Percentiles rank a stretch among this genome's conserved stretches.
These are phyloP conservation scores for Corythaeola cristata DNA, from an alignment of 2,113 vertebrate genomes.

Conservation along the genomic window DNA sequence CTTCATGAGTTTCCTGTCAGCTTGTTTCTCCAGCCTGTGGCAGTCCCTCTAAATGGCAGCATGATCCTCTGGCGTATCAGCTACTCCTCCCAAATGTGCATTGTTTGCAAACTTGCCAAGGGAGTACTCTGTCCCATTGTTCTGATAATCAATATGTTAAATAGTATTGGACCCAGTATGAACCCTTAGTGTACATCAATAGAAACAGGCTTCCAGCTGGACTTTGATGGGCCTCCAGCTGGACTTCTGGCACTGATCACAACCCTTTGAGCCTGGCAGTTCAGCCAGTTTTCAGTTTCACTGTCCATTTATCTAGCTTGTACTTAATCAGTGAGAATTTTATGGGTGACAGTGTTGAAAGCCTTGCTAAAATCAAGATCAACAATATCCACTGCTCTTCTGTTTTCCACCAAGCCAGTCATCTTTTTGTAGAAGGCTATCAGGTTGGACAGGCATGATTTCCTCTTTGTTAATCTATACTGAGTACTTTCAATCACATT, in stretches of 20 bases:
- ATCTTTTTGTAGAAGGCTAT: background rate
- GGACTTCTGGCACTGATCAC: background rate
- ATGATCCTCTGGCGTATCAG: background rate
- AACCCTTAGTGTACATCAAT: background rate
- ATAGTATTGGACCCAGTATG: background rate
- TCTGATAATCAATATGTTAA: background rate
- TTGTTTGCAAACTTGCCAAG: background rate
- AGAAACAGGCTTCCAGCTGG: background rate
- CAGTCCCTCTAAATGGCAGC: background rate
- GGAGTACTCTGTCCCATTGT: background rate
- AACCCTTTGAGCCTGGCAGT: background rate
- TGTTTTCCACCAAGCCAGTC: background rate
- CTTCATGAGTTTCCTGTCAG: background rate
- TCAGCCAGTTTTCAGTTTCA: background rate
- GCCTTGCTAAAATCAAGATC: background rate
- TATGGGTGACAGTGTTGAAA: background rate
- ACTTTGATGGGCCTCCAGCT: background rate
- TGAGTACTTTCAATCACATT: background rate
- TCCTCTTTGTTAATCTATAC: background rate
- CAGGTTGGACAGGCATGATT: background rate
- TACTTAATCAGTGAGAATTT: background rate
- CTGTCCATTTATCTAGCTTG: background rate
- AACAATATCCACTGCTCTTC: background rate
- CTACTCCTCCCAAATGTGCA: background rate
- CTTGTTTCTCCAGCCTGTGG: background rate